Percentiles rank a stretch among this genome's conserved stretches.
Conservation (phyloP, 1,140 invertebrate species). For the Rhagoletis zephyria region DNA sequence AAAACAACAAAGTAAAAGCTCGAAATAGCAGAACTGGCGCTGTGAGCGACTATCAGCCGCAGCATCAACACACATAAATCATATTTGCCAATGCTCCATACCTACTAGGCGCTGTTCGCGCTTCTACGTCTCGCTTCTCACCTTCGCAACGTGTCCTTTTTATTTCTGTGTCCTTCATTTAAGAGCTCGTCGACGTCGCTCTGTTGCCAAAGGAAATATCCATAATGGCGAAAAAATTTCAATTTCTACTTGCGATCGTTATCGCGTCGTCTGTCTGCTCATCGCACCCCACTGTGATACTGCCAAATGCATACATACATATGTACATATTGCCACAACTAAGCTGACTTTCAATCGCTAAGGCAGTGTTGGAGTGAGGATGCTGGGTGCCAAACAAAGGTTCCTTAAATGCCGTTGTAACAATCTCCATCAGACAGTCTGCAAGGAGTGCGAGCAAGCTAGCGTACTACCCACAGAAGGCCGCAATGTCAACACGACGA, state of each 20-base stretch:
- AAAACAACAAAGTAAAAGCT: not conserved
- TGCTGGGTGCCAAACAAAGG: not conserved
- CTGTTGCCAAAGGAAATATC: constrained; percentile 24
- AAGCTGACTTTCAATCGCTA: not conserved
- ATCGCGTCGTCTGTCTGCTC: constrained; percentile 18
- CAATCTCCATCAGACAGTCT: not conserved
- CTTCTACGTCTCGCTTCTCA: not conserved
- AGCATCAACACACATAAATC: constrained; percentile 35
- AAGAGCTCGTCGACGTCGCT: not conserved
- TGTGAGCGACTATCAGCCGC: constrained; percentile 17
- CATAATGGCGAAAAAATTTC: constrained; percentile 3
- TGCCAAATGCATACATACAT: not conserved
- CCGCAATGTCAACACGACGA: not conserved
- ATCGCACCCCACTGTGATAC: constrained; percentile 14
- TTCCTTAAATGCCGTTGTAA: not conserved
- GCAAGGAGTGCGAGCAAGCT: not conserved
- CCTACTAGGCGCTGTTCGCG: not conserved
- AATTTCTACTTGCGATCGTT: constrained; percentile 36
- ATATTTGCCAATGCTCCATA: not conserved
- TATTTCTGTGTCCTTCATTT: constrained; percentile 13
- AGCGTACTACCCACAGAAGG: not conserved
- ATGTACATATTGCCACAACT: not conserved
- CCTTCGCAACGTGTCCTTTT: constrained; percentile 33
- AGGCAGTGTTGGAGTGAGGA: constrained; percentile 3
- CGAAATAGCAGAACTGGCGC: not conserved